These are phyloP conservation scores for Thymelicus lineola DNA, from an alignment of 2,888 invertebrate species.

Conservation along the genomic window DNA sequence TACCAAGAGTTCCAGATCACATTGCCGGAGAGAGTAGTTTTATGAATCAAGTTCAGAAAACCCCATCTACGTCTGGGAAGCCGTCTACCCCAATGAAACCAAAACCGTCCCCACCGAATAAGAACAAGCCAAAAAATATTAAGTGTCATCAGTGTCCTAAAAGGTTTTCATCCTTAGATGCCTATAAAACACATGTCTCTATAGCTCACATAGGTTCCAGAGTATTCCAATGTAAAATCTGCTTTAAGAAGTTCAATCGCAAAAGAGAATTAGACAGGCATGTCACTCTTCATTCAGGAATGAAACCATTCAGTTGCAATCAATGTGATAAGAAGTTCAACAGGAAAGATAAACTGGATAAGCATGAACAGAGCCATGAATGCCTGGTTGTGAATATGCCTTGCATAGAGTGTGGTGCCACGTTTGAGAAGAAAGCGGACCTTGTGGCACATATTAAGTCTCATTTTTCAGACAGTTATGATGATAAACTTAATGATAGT, in stretches of 20 bases:
- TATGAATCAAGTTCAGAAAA: slow-evolving; percentile 69
- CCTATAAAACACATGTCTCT: slow-evolving; percentile 82
- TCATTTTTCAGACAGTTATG: slow-evolving; percentile 81
- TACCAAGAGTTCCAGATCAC: slow-evolving; percentile 81
- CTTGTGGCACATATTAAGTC: slow-evolving; percentile 86
- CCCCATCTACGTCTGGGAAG: slow-evolving; percentile 60
- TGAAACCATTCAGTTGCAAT: slow-evolving; percentile 88
- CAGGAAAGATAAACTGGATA: slow-evolving; percentile 88
- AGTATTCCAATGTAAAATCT: slow-evolving; percentile 87
- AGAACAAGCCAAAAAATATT: slow-evolving; percentile 79
- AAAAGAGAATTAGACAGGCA: slow-evolving; percentile 90
- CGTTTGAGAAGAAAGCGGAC: slow-evolving; percentile 85
- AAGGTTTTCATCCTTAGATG: slow-evolving; percentile 78
- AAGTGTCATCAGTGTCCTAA: slow-evolving; percentile 83
- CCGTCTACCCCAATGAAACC: slow-evolving; percentile 68
- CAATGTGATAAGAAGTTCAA: slow-evolving; percentile 88
- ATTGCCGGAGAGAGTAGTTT: slow-evolving; percentile 80
- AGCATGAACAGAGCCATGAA: slow-evolving; percentile 88
- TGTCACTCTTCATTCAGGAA: slow-evolving; percentile 87
- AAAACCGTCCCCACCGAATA: slow-evolving; percentile 58
- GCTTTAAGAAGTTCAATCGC: slow-evolving; percentile 88
- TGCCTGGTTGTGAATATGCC: slow-evolving; percentile 85
- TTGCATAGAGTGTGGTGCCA: slow-evolving; percentile 86
- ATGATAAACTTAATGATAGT: slow-evolving; percentile 66
- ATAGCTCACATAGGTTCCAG: slow-evolving; percentile 82